These are phyloP conservation scores for Oceanodroma tethys DNA, from an alignment of 2,113 vertebrate species.

Conservation along the genomic window DNA sequence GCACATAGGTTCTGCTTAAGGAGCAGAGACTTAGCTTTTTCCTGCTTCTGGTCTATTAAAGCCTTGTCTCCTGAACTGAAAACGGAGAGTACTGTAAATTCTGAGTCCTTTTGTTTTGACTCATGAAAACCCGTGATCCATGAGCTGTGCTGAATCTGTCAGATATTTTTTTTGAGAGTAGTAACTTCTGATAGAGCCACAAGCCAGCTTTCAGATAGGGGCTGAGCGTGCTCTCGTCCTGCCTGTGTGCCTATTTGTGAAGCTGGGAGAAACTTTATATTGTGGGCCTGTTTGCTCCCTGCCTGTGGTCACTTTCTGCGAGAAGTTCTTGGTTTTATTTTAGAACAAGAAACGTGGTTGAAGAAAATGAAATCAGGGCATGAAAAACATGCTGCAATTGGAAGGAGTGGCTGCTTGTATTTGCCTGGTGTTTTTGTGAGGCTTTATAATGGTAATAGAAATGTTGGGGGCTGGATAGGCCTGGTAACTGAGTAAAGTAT, in stretches of 20 bases:
- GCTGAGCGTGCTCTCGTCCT: not conserved
- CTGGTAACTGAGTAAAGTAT: not conserved
- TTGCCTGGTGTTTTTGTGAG: not conserved
- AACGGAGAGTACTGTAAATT: not conserved
- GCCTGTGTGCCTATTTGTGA: fast-evolving
- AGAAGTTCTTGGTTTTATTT: not conserved
- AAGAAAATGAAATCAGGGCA: not conserved
- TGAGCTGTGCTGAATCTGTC: not conserved
- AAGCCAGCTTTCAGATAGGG: not conserved
- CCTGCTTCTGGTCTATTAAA: not conserved
- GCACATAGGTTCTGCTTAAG: not conserved
- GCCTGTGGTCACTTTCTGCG: not conserved
- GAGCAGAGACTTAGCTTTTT: not conserved
- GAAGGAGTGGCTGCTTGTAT: not conserved
- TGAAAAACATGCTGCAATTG: not conserved
- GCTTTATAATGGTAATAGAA: not conserved
- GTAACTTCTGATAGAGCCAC: not conserved
- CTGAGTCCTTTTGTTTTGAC: not conserved
- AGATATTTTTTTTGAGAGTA: not conserved
- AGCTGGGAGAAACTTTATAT: not conserved
- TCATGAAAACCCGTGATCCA: not conserved
- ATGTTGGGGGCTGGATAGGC: not conserved
- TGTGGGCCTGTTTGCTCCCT: not conserved
- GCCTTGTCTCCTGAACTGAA: not conserved
- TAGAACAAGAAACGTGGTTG: not conserved